Evolutionary conservation across 2,113 vertebrate species (phyloP), one percentile per base, ranked within the genome.

Genomic region (Ranitomeya variabilis): DNA sequence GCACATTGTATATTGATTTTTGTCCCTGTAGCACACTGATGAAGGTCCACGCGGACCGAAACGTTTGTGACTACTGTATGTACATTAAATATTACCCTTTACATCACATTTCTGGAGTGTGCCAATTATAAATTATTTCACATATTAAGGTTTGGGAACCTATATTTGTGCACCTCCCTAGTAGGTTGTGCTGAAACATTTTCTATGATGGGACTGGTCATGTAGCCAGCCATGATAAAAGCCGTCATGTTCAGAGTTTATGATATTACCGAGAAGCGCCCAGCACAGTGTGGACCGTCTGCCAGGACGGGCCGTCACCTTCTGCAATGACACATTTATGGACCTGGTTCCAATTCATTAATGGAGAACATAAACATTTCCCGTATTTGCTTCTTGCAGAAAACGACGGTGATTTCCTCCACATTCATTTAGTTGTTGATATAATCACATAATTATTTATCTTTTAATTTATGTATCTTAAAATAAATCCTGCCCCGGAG

Each of bases 331-430:
- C 55, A 86, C 52, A 64, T 86, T 74, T 19, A 86, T 86, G 67
- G 37, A 57, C 51, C 16, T 85, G 54, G 69, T 71, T 45, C 23
- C 55, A 12, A 86, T 77, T 60, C 45, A 86, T 86, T 86, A 77
- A 86, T 64, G 18, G 26, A 52, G 14, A 77, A 77, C 57, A 78
- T 86, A 86, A 86, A 86, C 85, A 86, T 60, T 86, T 86, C 71
- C 85, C 85, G 85, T 64, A 77, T 78, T 78, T 78, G 73, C 73
- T 37, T 78, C 73, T 60, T 64, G 73, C 16, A 51, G 73, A 78
- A 52, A 64, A 78, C 23, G 31, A 77, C 55, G 19, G 18, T 12
- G 60, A 52, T 64, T 52, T 51, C 71, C 73, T 86, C 83, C 67
- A 52, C 51, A 80, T 85, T 85, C 73, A 78, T 62, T 86, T 64